A percentile compares a stretch with the other conserved stretches of the same genome.
Evolutionary conservation across 1,140 invertebrate species (phyloP).

Genomic region (Forficula auricularia): DNA sequence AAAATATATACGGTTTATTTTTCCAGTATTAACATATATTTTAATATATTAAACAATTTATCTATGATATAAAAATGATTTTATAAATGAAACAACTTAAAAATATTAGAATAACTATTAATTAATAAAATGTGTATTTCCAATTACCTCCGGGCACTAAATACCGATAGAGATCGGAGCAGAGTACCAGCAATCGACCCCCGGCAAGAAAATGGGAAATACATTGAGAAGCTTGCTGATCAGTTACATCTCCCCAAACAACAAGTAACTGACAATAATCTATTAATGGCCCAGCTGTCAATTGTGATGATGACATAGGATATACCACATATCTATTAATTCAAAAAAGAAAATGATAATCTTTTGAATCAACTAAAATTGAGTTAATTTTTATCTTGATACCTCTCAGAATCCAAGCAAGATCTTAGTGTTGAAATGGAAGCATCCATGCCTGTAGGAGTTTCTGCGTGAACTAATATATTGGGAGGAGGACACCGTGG

Average conservation of each 20-base stretch:
- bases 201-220: slow-evolving; percentile 53
- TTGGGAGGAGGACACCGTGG: slow-evolving; percentile 49
- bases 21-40: too few species aligned
- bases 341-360: too few species aligned
- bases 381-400: too few species aligned
- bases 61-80: too few species aligned
- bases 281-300: slow-evolving; percentile 44
- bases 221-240: slow-evolving; percentile 41
- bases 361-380: too few species aligned
- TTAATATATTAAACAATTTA: too few species aligned
- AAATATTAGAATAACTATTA: too few species aligned
- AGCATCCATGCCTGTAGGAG: slow-evolving; percentile 46
- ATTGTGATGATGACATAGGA: slow-evolving; percentile 40
- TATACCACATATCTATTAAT: slow-evolving; percentile 60
- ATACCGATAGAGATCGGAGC: slow-evolving; percentile 43
- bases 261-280: slow-evolving; percentile 55
- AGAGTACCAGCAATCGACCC: slow-evolving; percentile 60
- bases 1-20: too few species aligned
- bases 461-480: slow-evolving; percentile 67
- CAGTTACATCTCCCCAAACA: slow-evolving; percentile 52
- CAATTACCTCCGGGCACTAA: too few species aligned
- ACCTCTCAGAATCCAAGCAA: too few species aligned
- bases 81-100: too few species aligned
- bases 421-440: slow-evolving; percentile 12
- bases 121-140: too few species aligned